These are phyloP conservation scores for Latrodectus elegans DNA, from an alignment of 2,888 invertebrate genomes.

Conservation along the genomic window DNA sequence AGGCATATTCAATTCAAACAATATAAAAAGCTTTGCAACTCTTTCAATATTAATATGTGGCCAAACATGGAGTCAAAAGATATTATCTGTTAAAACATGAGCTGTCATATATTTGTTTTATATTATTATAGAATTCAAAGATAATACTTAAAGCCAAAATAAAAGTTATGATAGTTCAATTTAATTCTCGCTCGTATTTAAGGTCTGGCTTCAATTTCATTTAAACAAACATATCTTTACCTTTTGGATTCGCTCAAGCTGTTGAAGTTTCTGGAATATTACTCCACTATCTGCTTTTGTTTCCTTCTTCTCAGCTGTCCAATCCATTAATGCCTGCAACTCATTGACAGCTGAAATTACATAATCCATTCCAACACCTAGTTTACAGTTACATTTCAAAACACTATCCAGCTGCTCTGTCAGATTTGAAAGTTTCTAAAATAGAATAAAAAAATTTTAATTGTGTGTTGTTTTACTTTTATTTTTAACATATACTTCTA, in stretches of 20 bases:
- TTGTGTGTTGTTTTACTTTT: no score
- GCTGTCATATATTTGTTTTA: no score
- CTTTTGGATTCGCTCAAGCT: constrained; percentile 57
- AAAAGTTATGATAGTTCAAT: no score
- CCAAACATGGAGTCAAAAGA: no score
- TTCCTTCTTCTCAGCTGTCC: constrained; percentile 51
- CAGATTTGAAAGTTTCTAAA: constrained; percentile 40
- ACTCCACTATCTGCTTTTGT: constrained; percentile 38
- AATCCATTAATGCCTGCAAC: constrained; percentile 46
- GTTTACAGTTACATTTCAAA: constrained; percentile 47
- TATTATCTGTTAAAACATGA: no score
- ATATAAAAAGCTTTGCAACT: no score
- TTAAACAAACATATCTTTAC: background rate
- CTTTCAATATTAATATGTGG: no score
- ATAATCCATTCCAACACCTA: constrained; percentile 52
- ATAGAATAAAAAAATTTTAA: background rate
- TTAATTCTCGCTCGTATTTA: background rate
- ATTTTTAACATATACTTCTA: no score
- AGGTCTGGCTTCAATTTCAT: background rate
- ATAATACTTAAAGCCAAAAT: no score
- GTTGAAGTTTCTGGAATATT: constrained; percentile 52
- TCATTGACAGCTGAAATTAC: constrained; percentile 55
- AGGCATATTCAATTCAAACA: no score
- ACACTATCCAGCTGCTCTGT: constrained; percentile 45
- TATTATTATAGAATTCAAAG: no score